Evolutionary conservation across 1,140 invertebrate genomes (phyloP).

Genomic region (Triops cancriformis): DNA sequence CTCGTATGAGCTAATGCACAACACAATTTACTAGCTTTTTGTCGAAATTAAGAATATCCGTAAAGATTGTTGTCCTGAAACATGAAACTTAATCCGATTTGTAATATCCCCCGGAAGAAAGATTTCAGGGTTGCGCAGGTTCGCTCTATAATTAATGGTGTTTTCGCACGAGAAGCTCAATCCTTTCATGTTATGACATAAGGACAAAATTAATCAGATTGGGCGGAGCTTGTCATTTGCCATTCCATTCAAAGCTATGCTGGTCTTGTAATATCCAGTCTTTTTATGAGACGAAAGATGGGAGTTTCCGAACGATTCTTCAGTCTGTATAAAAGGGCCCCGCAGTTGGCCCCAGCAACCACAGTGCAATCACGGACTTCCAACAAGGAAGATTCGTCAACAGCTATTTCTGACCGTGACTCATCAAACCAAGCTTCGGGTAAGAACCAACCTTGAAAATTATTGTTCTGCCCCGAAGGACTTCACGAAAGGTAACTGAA

Average conservation of each 20-base stretch:
- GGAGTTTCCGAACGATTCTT: background rate
- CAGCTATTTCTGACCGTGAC: background rate
- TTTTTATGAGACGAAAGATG: background rate
- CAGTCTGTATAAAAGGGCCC: background rate
- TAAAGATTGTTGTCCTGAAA: no score
- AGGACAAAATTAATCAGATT: background rate
- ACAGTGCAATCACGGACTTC: background rate
- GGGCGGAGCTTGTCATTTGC: background rate
- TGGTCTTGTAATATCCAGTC: background rate
- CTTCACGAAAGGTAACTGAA: background rate
- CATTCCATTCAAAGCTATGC: background rate
- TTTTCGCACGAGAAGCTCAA: background rate
- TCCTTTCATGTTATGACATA: background rate
- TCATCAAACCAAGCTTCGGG: background rate
- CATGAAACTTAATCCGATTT: no score
- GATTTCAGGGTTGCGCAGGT: no score
- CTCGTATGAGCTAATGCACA: background rate
- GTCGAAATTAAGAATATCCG: background rate
- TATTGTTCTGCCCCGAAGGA: background rate
- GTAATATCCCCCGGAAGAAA: no score
- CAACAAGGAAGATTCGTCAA: slow-evolving; percentile 6
- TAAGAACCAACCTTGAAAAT: background rate
- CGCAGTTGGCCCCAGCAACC: background rate
- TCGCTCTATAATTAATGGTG: no score
- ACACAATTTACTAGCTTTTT: background rate